A percentile compares a stretch with the other conserved stretches of the same genome.
Evolutionary conservation across 2,797 vertebrate genomes (phyloP).

Genomic region (Rousettus madagascariensis): DNA sequence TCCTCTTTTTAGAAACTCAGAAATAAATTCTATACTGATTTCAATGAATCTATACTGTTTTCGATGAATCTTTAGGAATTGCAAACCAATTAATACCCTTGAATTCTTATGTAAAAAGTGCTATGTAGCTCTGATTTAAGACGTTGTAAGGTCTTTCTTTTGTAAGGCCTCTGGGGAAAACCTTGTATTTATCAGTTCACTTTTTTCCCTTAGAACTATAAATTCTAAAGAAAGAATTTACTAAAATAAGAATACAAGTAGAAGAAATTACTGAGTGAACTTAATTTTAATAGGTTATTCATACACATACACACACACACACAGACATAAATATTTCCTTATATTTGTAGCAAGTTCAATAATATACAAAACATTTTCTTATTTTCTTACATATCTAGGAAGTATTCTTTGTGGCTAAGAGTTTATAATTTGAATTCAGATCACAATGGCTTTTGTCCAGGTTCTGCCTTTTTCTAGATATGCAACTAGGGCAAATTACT

Average conservation of each 20-base stretch:
- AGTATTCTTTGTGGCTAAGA: background rate
- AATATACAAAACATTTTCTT: background rate
- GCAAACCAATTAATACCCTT: background rate
- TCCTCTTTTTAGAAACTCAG: background rate
- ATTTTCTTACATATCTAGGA: background rate
- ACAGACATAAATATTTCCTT: background rate
- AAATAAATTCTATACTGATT: background rate
- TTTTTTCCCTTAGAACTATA: background rate
- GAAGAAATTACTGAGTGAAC: background rate
- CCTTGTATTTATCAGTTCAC: background rate
- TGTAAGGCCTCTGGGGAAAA: background rate
- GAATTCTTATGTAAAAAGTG: background rate
- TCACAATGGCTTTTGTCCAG: background rate
- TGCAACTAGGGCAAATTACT: background rate
- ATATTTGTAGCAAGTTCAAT: background rate
- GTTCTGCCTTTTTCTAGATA: background rate
- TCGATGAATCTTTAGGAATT: background rate
- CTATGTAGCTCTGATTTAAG: background rate
- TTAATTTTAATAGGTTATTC: background rate
- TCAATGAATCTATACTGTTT: background rate
- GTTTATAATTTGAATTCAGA: background rate
- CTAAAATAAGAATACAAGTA: background rate
- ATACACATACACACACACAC: too few relatives aligned
- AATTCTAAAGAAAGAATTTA: background rate
- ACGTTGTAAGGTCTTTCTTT: background rate